Evolutionary conservation across 1,140 invertebrate genomes (phyloP), one percentile per base, ranked within the genome.

Genomic region (Pachypeltis micranthus): DNA sequence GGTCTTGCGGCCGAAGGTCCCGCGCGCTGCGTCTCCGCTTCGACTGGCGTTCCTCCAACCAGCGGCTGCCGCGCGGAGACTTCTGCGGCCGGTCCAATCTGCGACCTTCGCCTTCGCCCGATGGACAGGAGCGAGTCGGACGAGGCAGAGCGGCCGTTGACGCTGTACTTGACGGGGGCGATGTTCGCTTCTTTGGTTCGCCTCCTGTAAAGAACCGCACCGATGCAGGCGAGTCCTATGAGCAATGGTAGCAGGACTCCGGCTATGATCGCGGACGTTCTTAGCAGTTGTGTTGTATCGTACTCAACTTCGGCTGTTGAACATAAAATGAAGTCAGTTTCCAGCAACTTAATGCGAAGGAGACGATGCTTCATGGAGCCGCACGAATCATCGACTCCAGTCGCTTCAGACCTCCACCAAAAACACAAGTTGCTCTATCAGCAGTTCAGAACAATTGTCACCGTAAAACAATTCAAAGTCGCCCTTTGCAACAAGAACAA

Each of bases 291-390:
- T 66, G 76, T 73, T 69, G 78, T 73, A 19, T 80, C 81, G 70
- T 80, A 83, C 69, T 82, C 80, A 73, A 82, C 77, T 69, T 78
- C 74, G 73, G 81, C 81, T 83, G 73, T 62, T 29, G 23, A n/a
- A 19, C 28, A 61, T 55, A 57, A 55, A 57, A 54, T 31, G n/a
- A n/a, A n/a, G n/a, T n/a, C n/a, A n/a, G n/a, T n/a, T n/a, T n/a
- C n/a, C n/a, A n/a, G n/a, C n/a, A n/a, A n/a, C n/a, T n/a, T n/a
- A n/a, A n/a, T n/a, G n/a, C n/a, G n/a, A n/a, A n/a, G n/a, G n/a
- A n/a, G n/a, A n/a, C n/a, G n/a, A n/a, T n/a, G n/a, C n/a, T n/a
- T n/a, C n/a, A n/a, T n/a, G n/a, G n/a, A n/a, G n/a, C n/a, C n/a
- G n/a, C n/a, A n/a, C n/a, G n/a, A n/a, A n/a, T n/a, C n/a, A n/a